Base-by-base conservation (phyloP, 2,113 vertebrate genomes). In the Cromileptes altivelis region DNA sequence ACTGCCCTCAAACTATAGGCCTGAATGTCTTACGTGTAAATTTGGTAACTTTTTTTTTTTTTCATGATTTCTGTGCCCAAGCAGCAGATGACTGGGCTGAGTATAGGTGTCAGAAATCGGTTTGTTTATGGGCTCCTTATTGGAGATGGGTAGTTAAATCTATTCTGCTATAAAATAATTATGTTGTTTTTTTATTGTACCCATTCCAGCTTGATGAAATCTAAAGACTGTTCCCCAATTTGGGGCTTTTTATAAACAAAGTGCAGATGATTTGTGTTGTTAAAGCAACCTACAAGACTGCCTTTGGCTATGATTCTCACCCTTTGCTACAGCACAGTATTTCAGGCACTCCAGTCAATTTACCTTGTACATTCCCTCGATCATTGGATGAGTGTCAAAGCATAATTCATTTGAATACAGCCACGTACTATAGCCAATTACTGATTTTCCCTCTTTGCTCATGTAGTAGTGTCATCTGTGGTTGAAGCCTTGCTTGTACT, bases 401-500 rank as follows among this genome's bases (percentile, higher is more conserved):
- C 33, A 55, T 67, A 4, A 80, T 79, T 81, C 14, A 52, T 77
- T 75, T 57, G 30, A 83, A 64, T 27, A 75, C 67, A 81, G 58
- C 75, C 79, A 10, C 23, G 25, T 83, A 85, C 55, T 75, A 49
- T 78, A 76, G 81, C 76, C 73, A 74, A 47, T 61, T 58, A 53
- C 30, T n/a, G 56, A 81, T 82, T 49, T 45, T 55, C 30, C 37
- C 70, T 33, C 42, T 77, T 70, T 75, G 47, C 55, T 88, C 65
- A 56, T 72, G 33, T 78, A 67, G 69, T 80, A 6, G 50, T 88
- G 75, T 76, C 83, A 80, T 83, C 77, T 85, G 88, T 88, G 56
- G 75, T 88, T 91, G 82, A 88, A 61, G 70, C 70, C 64, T 76
- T 88, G 81, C 74, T 84, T 83, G 70, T 89, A 55, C 23, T 87